Evolutionary conservation across 2,113 vertebrate genomes (phyloP).

Genomic region (Tylochromis polylepis): DNA sequence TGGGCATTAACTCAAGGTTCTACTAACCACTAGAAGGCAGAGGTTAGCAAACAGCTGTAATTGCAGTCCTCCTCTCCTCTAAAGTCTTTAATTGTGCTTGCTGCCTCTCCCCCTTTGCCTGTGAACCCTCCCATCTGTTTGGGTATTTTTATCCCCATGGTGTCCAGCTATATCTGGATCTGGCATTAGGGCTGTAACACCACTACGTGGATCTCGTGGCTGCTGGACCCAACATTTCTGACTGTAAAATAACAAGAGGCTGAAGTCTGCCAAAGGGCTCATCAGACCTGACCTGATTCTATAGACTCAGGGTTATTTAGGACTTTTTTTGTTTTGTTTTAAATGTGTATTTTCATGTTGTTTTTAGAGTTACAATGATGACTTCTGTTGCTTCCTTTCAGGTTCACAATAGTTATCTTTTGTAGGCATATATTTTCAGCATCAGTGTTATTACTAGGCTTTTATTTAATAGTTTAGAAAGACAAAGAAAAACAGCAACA

Average conservation of each 20-base stretch:
- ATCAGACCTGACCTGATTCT: neutral
- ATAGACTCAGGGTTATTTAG: neutral
- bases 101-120: constrained; percentile 35
- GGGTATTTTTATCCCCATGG: constrained; percentile 67
- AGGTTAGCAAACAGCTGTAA: constrained; percentile 62
- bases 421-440: neutral
- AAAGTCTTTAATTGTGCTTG: constrained; percentile 53
- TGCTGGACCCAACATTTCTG: constrained; percentile 13
- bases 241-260: neutral
- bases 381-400: neutral
- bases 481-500: neutral
- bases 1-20: constrained; percentile 40
- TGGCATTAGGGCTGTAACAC: constrained; percentile 44
- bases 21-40: constrained; percentile 56
- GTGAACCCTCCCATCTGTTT: constrained; percentile 63
- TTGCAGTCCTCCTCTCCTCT: constrained; percentile 53
- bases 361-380: neutral
- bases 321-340: neutral
- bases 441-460: neutral
- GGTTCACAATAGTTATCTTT: neutral
- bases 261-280: constrained; percentile 29
- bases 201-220: constrained; percentile 5
- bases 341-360: neutral
- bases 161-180: constrained; percentile 67
- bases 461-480: neutral